phyloP scores from a whole-genome alignment of 2,888 invertebrate species.

The Parnassius smintheus region DNA sequence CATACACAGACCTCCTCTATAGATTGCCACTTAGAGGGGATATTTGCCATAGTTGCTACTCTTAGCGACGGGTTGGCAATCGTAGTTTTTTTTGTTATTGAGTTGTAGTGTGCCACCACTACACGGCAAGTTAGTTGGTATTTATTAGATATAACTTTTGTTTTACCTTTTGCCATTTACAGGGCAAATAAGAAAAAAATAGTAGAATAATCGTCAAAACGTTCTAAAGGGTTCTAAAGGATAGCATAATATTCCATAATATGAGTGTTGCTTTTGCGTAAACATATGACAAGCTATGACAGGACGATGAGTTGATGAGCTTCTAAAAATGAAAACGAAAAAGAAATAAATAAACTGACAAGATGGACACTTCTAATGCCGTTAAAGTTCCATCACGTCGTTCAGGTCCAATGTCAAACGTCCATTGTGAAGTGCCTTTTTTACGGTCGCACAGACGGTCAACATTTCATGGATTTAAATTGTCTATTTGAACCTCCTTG shows the following conservation, averaged over 20 bases:
- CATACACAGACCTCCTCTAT: no score
- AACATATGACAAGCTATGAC: constrained; percentile 16
- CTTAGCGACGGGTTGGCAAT: no score
- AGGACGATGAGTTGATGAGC: not conserved
- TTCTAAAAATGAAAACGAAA: constrained; percentile 9
- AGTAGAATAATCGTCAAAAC: not conserved
- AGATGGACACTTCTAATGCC: constrained; percentile 12
- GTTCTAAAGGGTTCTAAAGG: constrained; percentile 12
- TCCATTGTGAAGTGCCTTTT: constrained; percentile 24
- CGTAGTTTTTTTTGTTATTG: no score
- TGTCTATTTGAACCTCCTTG: constrained; percentile 21
- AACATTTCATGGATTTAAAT: constrained; percentile 19
- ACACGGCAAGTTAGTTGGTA: no score
- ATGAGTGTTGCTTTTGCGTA: constrained; percentile 11
- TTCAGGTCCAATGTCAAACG: constrained; percentile 23
- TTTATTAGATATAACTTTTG: no score
- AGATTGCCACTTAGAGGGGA: no score
- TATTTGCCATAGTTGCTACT: no score
- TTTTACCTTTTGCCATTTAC: no score
- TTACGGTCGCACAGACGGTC: constrained; percentile 9
- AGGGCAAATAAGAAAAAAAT: no score
- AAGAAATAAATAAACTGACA: constrained; percentile 13
- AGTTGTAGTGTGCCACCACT: no score
- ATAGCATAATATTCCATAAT: constrained; percentile 2
- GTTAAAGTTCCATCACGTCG: constrained; percentile 25